Conservation (phyloP, 1,140 invertebrate species). For the Acromyrmex heyeri region DNA sequence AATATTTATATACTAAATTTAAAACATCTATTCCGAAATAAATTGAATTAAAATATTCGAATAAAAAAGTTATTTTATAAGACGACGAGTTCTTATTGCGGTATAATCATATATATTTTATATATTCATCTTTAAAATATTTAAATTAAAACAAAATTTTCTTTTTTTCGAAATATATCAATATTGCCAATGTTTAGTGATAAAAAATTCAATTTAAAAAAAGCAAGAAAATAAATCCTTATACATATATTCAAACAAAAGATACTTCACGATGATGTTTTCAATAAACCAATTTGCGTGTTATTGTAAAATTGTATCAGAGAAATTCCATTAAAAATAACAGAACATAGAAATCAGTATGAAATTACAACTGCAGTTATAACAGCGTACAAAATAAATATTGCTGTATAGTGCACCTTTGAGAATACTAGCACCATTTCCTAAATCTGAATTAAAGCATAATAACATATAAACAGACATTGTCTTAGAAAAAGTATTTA, state of each 20-base stretch:
- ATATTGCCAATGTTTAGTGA: neutral
- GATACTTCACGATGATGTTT: neutral
- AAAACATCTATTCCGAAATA: neutral
- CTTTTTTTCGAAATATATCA: neutral
- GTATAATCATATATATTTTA: neutral
- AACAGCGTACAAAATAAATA: neutral
- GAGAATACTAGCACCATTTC: neutral
- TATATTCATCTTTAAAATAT: neutral
- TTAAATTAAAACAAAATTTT: neutral
- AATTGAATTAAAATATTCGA: neutral
- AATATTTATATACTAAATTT: neutral
- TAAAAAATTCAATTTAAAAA: neutral
- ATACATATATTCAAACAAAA: neutral
- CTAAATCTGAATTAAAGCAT: neutral
- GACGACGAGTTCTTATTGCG: too few species aligned
- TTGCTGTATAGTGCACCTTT: neutral
- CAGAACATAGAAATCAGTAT: neutral
- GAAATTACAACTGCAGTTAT: neutral
- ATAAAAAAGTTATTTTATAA: too few species aligned
- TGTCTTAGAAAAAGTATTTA: neutral
- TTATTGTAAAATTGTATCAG: neutral
- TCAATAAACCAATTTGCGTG: neutral
- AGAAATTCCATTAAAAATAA: slow-evolving; percentile 19
- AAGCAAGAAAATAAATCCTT: neutral
- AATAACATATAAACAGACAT: neutral